Conservation (phyloP, 2,888 invertebrate species). For the Euplexia lucipara region DNA sequence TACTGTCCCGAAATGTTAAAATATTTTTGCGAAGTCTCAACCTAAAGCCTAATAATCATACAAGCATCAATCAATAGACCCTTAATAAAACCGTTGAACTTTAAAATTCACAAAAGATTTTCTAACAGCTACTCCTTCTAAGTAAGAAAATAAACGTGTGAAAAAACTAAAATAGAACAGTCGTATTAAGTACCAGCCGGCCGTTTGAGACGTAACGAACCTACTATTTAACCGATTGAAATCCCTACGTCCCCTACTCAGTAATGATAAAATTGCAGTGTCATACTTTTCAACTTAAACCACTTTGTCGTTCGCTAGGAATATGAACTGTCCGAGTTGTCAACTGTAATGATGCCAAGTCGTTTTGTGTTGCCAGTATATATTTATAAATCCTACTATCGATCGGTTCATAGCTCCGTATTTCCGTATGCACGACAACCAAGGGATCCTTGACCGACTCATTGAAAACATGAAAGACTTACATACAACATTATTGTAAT, state of each 20-base stretch:
- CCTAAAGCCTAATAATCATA: too few relatives aligned
- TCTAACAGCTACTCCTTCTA: not conserved
- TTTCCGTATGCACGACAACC: slow-evolving; percentile 55
- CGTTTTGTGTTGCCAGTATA: slow-evolving; percentile 48
- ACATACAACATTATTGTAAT: slow-evolving; percentile 42
- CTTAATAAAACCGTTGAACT: not conserved
- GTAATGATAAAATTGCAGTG: slow-evolving; percentile 58
- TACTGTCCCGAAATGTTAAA: not conserved
- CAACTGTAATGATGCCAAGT: slow-evolving; percentile 58
- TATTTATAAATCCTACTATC: slow-evolving; percentile 67
- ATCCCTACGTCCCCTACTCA: slow-evolving; percentile 20
- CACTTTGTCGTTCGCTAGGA: slow-evolving; percentile 52
- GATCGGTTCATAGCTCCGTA: slow-evolving; percentile 64
- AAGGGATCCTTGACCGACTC: slow-evolving; percentile 75
- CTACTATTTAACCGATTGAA: slow-evolving; percentile 36
- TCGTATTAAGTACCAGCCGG: slow-evolving; percentile 27
- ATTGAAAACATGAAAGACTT: slow-evolving; percentile 60
- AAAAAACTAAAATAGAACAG: slow-evolving; percentile 33
- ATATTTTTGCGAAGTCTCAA: not conserved
- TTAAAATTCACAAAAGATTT: slow-evolving; percentile 4
- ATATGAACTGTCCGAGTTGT: slow-evolving; percentile 56
- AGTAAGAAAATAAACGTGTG: slow-evolving; percentile 47
- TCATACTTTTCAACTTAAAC: slow-evolving; percentile 50
- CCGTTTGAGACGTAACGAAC: slow-evolving; percentile 26
- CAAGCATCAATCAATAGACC: not conserved